Base-by-base conservation (phyloP, 1,140 invertebrate genomes). In the Adelges cooleyi region DNA sequence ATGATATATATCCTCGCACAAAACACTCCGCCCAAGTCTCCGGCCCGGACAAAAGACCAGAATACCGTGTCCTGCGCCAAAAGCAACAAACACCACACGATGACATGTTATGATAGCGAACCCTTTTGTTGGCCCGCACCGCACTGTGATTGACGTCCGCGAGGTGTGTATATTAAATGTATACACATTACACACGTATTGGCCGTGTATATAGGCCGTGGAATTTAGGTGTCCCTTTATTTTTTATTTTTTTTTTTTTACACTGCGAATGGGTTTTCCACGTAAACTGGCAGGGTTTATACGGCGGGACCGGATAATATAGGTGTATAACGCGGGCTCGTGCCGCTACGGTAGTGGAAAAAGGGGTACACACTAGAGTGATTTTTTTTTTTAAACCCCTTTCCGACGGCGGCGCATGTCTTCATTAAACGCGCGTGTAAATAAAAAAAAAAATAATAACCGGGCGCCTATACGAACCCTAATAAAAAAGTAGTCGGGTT, bases 41-140 rank as follows among this genome's bases (percentile, higher is more conserved):
- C 40, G 38, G 20, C 3, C 9, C 22, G 40, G 25, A 62, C 56
- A 62, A 62, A 48, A 33, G 42, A 48, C 54, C 11, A 23, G 29
- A n/a, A n/a, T 33, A 33, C 29, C 44, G 10, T 25, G 25, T 42
- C 54, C 36, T 38, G 36, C 6, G 4, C 40, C 54, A 42, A 46
- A 18, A 59, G 40, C 54, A 46, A 59, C 54, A 59, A 59, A 59
- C 54, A 59, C 54, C 5, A 11, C 29, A 11, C 42, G 54, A 59
- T 59, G 54, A 59, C 54, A 59, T 59, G 54, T 59, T 59, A 59
- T 59, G 54, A 59, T 59, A 59, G 54, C 54, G 42, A 59, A 59
- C 54, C 54, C 54, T 59, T 59, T 59, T 59, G 54, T 59, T 59
- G 40, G 23, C 29, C 40, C 18, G 9, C 15, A 59, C 29, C 29